Conservation (phyloP, 2,888 invertebrate species). For the Limnephilus auricula region DNA sequence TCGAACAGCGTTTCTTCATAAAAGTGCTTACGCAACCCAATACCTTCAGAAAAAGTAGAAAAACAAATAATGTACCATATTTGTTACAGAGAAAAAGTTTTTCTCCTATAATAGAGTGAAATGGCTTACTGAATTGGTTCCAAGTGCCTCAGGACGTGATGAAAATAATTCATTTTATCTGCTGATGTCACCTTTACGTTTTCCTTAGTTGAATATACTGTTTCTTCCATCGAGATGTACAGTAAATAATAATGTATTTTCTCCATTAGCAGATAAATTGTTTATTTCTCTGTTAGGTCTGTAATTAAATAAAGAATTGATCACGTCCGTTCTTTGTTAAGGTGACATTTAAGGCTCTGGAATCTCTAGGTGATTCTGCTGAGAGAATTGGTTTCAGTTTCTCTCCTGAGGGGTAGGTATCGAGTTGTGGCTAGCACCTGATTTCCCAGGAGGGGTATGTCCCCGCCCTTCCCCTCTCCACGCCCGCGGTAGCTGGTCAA, state of each 20-base stretch:
- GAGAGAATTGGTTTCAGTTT: slow-evolving; percentile 16
- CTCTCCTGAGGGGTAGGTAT: slow-evolving; percentile 10
- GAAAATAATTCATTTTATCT: slow-evolving; percentile 24
- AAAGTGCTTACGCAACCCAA: background rate
- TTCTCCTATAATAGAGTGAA: background rate
- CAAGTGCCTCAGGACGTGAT: slow-evolving; percentile 31
- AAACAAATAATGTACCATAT: background rate
- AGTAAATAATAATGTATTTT: background rate
- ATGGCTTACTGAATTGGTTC: background rate
- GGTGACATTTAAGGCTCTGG: slow-evolving; percentile 16
- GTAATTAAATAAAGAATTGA: background rate
- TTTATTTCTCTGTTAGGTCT: background rate
- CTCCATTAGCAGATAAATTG: background rate
- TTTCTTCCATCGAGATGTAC: background rate
- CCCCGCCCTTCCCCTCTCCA: background rate
- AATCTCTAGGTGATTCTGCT: background rate
- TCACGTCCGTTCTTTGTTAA: background rate
- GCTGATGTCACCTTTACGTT: background rate
- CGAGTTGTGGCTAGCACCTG: slow-evolving; percentile 59
- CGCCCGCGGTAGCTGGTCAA: background rate
- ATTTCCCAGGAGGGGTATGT: slow-evolving; percentile 63
- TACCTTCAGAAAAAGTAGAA: background rate
- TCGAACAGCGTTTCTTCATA: background rate
- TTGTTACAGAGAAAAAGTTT: slow-evolving; percentile 6
- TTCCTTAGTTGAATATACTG: background rate